phyloP scores from a whole-genome alignment of 2,797 vertebrate species.

The Malurus leucopterus region DNA sequence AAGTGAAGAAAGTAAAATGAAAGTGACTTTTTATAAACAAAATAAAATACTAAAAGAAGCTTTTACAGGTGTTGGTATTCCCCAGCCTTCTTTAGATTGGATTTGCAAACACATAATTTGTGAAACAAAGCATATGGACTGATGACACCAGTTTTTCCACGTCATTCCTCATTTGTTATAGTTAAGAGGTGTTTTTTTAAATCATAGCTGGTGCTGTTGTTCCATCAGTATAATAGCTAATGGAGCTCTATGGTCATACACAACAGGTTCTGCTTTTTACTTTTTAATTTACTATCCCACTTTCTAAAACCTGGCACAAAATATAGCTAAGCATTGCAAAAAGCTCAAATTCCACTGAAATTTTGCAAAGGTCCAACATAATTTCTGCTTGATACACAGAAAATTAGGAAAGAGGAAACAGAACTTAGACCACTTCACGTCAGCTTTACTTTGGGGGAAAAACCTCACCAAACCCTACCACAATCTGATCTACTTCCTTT shows the following conservation, averaged over 20 bases:
- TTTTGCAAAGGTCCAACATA: not conserved
- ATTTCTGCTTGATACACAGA: not conserved
- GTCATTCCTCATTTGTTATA: not conserved
- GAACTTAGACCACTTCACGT: not conserved
- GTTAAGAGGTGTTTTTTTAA: not conserved
- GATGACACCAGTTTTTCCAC: not conserved
- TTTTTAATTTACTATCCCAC: not conserved
- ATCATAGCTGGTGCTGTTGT: not conserved
- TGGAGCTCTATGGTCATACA: not conserved
- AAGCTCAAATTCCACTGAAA: not conserved
- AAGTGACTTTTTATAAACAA: not conserved
- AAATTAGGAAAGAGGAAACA: not conserved
- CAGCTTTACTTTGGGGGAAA: not conserved
- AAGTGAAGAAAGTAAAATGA: not conserved
- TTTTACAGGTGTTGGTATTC: not conserved
- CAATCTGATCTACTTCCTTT: not conserved
- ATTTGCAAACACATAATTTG: not conserved
- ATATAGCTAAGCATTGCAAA: not conserved
- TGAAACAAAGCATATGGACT: not conserved
- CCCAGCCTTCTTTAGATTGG: not conserved
- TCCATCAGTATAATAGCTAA: not conserved
- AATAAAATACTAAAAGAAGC: not conserved
- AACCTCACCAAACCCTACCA: not conserved
- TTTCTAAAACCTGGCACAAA: not conserved
- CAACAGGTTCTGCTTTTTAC: rapidly evolving